These are phyloP conservation scores for Neelides folsomi DNA, from an alignment of 2,888 invertebrate genomes.

Conservation along the genomic window DNA sequence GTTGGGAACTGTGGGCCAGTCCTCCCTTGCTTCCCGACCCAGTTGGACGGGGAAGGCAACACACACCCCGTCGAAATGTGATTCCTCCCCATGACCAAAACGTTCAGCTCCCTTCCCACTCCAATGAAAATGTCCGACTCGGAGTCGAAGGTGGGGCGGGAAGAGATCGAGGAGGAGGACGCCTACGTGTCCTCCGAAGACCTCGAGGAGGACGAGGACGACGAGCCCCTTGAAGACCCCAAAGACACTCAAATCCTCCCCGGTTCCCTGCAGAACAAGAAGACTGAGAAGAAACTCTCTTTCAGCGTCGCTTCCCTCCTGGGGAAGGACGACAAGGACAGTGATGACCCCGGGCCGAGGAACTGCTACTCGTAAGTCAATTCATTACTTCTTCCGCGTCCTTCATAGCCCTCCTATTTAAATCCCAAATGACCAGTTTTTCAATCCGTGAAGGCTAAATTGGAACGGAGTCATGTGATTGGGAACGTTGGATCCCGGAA, in stretches of 20 bases:
- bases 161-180: slow-evolving; percentile 34
- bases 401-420: too few relatives aligned
- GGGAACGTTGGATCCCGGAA: slow-evolving; percentile 2
- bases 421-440: too few relatives aligned
- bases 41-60: background rate
- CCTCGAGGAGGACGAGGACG: slow-evolving; percentile 34
- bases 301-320: slow-evolving; percentile 33
- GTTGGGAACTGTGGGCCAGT: too few relatives aligned
- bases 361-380: slow-evolving; percentile 30
- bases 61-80: background rate
- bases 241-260: slow-evolving; percentile 7
- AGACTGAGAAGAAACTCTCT: slow-evolving; percentile 34
- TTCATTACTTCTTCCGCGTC: background rate
- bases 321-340: slow-evolving; percentile 31
- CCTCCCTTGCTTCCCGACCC: too few relatives aligned
- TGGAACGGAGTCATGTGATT: too few relatives aligned
- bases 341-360: slow-evolving; percentile 31
- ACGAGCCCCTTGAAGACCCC: slow-evolving; percentile 8
- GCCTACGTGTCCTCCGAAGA: slow-evolving; percentile 32
- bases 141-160: slow-evolving; percentile 32
- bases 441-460: slow-evolving; percentile 6
- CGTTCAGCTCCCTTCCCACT: slow-evolving; percentile 12
- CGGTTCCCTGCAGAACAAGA: slow-evolving; percentile 24
- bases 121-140: slow-evolving; percentile 34
- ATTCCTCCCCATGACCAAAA: slow-evolving; percentile 1